Conservation (phyloP, 2,797 vertebrate genomes). For the Tamandua tetradactyla region DNA sequence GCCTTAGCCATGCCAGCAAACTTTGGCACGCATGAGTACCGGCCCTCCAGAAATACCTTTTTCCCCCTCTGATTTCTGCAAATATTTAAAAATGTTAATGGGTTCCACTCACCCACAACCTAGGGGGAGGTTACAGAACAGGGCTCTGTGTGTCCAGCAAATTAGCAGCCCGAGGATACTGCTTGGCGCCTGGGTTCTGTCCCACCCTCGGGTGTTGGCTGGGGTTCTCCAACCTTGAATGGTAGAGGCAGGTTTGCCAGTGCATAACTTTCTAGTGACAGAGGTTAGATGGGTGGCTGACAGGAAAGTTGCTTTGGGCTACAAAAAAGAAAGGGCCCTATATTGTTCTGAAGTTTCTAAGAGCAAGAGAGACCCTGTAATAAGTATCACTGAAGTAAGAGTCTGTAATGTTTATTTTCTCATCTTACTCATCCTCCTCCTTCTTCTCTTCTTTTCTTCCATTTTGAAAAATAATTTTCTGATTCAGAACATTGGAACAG, state of each 20-base stretch:
- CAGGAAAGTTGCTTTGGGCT: conserved; percentile 65
- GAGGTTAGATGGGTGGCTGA: conserved; percentile 58
- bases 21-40: conserved; percentile 88
- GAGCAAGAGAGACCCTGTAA: neutral
- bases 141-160: conserved; percentile 82
- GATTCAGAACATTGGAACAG: neutral
- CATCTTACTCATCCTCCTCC: neutral
- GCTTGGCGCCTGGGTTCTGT: conserved; percentile 82
- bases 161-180: conserved; percentile 81
- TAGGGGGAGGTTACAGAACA: conserved; percentile 79
- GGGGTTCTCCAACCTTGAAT: conserved; percentile 78
- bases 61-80: conserved; percentile 83
- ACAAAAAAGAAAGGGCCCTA: conserved; percentile 28
- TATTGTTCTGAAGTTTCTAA: conserved; percentile 40
- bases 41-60: conserved; percentile 87
- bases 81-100: conserved; percentile 89
- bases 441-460: neutral
- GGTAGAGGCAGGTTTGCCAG: conserved; percentile 75
- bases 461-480: neutral
- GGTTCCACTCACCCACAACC: conserved; percentile 83
- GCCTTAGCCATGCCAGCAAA: conserved; percentile 87
- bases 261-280: conserved; percentile 75
- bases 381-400: neutral
- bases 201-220: conserved; percentile 76
- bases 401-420: conserved; percentile 39